Base-by-base conservation (phyloP, 2,888 invertebrate genomes). In the Eupithecia tripunctaria region DNA sequence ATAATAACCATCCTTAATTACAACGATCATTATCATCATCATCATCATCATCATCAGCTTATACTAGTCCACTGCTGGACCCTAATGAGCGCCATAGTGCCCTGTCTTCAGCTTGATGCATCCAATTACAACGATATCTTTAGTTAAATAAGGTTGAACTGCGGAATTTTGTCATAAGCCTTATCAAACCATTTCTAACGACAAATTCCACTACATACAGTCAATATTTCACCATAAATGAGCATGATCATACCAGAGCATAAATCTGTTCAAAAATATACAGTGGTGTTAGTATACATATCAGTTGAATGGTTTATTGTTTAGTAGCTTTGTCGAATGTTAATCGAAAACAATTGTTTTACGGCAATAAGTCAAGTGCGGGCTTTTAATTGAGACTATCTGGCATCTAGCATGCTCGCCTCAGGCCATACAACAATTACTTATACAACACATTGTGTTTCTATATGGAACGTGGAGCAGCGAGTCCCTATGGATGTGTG, bases 281-380 rank as follows among this genome's bases (percentile, higher is more conserved):
- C 36, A 10, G n/a, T 76, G 80, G 79, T 78, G 76, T 78, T 78
- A 79, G 76, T 79, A 18, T 60, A 76, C 81, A 82, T 77, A 79
- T 76, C 76, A 77, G 65, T 73, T 76, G 74, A 86, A 88, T 89
- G 87, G 81, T 88, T 89, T 91, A 89, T 89, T 86, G 89, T 88
- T 88, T 90, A 88, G 90, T 88, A 90, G 89, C 89, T 85, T 88
- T 88, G 89, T 86, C 85, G 89, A 88, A 88, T 88, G 88, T 90
- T 92, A 93, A 93, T 93, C 88, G 91, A 92, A 91, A 89, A 89
- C 93, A 91, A 93, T 94, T 93, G 94, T 93, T 93, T 89, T 86
- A 84, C 81, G 68, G 86, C 89, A 83, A 88, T 94, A 93, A 93
- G 83, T 93, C 91, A 90, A 89, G 82, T 82, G 84, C 83, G 81